These are phyloP conservation scores for Listrodromus nycthemerus DNA, from an alignment of 2,888 invertebrate species.

Conservation along the genomic window DNA sequence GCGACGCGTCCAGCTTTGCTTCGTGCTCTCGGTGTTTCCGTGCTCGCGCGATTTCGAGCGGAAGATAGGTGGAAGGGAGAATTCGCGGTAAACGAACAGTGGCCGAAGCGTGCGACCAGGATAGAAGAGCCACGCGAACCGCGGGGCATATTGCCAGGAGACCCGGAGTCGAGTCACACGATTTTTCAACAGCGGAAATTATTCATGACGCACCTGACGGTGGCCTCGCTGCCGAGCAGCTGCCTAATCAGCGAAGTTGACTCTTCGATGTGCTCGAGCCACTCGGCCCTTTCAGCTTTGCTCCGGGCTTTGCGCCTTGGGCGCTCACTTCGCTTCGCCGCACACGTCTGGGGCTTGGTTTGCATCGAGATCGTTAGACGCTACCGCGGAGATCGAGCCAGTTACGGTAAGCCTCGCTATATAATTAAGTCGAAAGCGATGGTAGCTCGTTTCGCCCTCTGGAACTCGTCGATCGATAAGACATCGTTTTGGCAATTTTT, in stretches of 20 bases:
- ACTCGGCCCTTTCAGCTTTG: conserved; percentile 28
- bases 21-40: conserved; percentile 46
- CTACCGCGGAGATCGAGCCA: conserved; percentile 6
- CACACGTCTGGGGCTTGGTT: neutral
- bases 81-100: conserved; percentile 1
- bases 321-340: conserved; percentile 3
- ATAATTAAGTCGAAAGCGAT: conserved; percentile 15
- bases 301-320: conserved; percentile 2
- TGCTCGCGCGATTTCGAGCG: conserved; percentile 27
- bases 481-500: neutral
- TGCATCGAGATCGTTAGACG: conserved; percentile 26
- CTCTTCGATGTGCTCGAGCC: conserved; percentile 30
- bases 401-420: conserved; percentile 4
- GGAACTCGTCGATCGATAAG: neutral
- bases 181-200: conserved; percentile 64
- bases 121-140: conserved; percentile 26
- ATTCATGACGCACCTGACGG: conserved; percentile 67
- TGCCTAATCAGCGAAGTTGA: conserved; percentile 63
- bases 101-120: conserved; percentile 15
- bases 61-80: conserved; percentile 49
- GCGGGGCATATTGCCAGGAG: conserved; percentile 58
- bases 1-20: conserved; percentile 46
- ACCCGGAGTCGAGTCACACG: conserved; percentile 51
- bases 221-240: conserved; percentile 55
- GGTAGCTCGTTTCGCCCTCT: neutral